These are phyloP conservation scores for Drosophila prolongata DNA, from an alignment of 2,888 invertebrate species.

Conservation along the genomic window DNA sequence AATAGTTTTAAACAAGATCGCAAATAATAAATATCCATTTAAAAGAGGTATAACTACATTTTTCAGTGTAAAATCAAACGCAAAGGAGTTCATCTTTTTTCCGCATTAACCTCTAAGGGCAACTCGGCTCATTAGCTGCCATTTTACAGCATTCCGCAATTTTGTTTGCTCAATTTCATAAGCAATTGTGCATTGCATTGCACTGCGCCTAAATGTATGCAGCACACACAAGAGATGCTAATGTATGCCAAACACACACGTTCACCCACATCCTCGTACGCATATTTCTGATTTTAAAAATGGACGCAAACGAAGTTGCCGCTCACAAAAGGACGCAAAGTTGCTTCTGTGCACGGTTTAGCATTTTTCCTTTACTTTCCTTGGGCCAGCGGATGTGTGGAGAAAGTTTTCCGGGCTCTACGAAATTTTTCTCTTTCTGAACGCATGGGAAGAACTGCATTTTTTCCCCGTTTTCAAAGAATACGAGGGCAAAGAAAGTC, in stretches of 20 bases:
- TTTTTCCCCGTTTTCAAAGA: slow-evolving; percentile 11
- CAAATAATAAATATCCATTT: too few relatives aligned
- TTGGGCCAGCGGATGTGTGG: slow-evolving; percentile 8
- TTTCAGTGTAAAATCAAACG: not conserved
- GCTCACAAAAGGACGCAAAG: slow-evolving; percentile 61
- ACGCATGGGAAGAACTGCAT: slow-evolving; percentile 2
- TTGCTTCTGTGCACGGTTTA: slow-evolving; percentile 46
- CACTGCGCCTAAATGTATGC: slow-evolving; percentile 64
- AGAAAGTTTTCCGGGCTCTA: slow-evolving; percentile 28
- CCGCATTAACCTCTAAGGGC: slow-evolving; percentile 29
- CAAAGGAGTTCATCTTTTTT: too few relatives aligned
- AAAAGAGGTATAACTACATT: too few relatives aligned
- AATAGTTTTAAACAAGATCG: too few relatives aligned
- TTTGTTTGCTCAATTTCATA: slow-evolving; percentile 79
- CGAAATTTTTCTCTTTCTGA: slow-evolving; percentile 12
- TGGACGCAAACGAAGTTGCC: slow-evolving; percentile 69
- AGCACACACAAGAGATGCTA: slow-evolving; percentile 54
- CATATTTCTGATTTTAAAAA: slow-evolving; percentile 73
- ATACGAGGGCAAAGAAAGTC: not conserved
- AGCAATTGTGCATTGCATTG: slow-evolving; percentile 72
- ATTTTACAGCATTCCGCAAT: slow-evolving; percentile 61
- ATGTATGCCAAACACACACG: slow-evolving; percentile 58
- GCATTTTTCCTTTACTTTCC: slow-evolving; percentile 21
- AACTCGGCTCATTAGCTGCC: slow-evolving; percentile 61
- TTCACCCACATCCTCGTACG: slow-evolving; percentile 13